Base-by-base conservation (phyloP, 92 coral and sea anemone genomes). In the Chrysogorgia sp. region DNA sequence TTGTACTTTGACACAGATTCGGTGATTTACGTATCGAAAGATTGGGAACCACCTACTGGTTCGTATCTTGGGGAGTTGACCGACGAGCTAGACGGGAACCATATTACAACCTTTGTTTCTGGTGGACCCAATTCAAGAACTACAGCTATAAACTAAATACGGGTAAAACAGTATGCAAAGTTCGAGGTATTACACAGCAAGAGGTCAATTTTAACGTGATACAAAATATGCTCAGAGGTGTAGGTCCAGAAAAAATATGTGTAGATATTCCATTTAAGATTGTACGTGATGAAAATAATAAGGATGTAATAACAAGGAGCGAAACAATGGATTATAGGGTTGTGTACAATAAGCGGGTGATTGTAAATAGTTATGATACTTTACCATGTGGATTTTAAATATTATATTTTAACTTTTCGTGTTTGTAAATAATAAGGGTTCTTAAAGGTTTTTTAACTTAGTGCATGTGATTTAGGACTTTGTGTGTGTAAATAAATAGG, bases 91-190 rank as follows among this genome's bases (percentile, higher is more conserved):
- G 59, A 61, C 19, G 83, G 52, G 0, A 2, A 53, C 53, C 17
- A 70, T 26, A 82, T 86, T 35, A 82, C 87, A 0, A 81, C 86
- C 1, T 88, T 80, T 70, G 84, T 76, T 2, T 88, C 92, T 0
- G 84, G 88, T 2, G 92, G 83, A 0, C 89, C 87, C 2, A 85
- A n/a, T n/a, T n/a, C n/a, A n/a, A 85, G 33, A 81, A 81, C 24
- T 88, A 88, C 41, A 59, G 82, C 0, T 84, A 88, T 34, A 41
- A 67, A n/a, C 67, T 77, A 1, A 50, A 69, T 32, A 48, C 81
- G 28, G 86, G 84, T 0, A 63, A 52, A 25, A 88, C 77, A 1
- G 35, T 41, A 3, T 77, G 88, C 26, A 84, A 84, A 55, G 77
- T 84, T 10, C 52, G 76, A 0, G 91, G 88, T 6, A 69, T 84